A percentile compares a stretch with the other conserved stretches of the same genome.
Evolutionary conservation across 2,888 invertebrate species (phyloP).

Genomic region (Volucella inanis): DNA sequence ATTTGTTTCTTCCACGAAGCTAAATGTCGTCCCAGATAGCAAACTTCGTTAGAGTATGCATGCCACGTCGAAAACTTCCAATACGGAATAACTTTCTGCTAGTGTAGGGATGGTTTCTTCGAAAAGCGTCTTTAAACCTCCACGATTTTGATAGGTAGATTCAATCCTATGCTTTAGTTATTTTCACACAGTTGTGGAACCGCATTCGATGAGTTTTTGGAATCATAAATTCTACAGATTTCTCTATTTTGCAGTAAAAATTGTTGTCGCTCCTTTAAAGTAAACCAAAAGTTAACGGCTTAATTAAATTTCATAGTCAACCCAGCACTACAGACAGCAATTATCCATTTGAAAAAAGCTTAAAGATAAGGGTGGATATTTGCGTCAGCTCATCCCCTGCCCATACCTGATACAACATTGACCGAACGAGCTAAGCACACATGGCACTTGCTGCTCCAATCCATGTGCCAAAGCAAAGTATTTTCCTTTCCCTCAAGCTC

Average conservation of each 20-base stretch:
- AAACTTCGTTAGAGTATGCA: too few species aligned
- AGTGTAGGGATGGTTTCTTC: not conserved
- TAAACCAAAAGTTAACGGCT: slow-evolving; percentile 17
- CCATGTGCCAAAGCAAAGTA: not conserved
- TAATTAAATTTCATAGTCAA: slow-evolving; percentile 63
- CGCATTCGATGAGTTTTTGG: too few species aligned
- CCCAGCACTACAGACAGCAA: slow-evolving; percentile 54
- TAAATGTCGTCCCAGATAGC: too few species aligned
- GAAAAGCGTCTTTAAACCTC: not conserved
- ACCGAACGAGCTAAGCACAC: slow-evolving; percentile 32
- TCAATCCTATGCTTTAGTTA: too few species aligned
- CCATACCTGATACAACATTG: slow-evolving; percentile 25
- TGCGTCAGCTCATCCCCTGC: slow-evolving; percentile 33
- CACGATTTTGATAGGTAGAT: too few species aligned
- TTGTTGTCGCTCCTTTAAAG: too few species aligned
- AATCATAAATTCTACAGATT: too few species aligned
- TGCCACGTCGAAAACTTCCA: too few species aligned
- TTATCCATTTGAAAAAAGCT: slow-evolving; percentile 61
- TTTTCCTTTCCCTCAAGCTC: not conserved
- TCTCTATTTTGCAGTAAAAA: too few species aligned
- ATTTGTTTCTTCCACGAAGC: too few species aligned
- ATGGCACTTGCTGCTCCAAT: slow-evolving; percentile 41
- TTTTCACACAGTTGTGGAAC: too few species aligned
- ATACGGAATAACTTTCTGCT: too few species aligned
- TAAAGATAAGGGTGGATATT: slow-evolving; percentile 49